These are phyloP conservation scores for Lophotis ruficrista DNA, from an alignment of 2,113 vertebrate species.

Conservation along the genomic window DNA sequence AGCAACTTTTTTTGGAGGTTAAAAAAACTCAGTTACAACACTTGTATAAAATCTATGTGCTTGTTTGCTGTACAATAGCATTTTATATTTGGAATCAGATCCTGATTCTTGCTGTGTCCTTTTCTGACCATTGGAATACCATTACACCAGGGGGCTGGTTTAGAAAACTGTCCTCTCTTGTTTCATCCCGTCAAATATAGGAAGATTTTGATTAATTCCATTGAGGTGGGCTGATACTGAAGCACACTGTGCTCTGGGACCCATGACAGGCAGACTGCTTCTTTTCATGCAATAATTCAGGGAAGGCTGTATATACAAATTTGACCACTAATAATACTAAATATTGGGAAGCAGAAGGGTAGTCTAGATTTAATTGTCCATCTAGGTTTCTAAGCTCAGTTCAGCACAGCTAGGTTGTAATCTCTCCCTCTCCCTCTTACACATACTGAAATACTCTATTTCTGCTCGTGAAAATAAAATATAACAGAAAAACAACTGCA, in stretches of 20 bases:
- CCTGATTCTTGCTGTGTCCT: neutral
- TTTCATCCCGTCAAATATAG: neutral
- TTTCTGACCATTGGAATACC: neutral
- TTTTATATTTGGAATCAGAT: neutral
- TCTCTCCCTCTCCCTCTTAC: neutral
- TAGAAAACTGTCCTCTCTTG: neutral
- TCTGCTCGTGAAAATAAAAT: neutral
- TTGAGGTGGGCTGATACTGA: neutral
- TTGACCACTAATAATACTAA: neutral
- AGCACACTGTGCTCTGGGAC: neutral
- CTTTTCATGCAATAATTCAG: neutral
- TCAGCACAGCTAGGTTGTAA: neutral
- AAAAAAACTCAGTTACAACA: neutral
- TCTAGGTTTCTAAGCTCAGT: neutral
- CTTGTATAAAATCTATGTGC: neutral
- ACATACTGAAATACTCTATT: neutral
- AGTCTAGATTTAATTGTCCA: neutral
- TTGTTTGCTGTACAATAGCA: neutral
- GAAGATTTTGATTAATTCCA: neutral
- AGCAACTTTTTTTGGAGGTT: fast-evolving
- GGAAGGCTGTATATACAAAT: neutral
- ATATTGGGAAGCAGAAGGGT: neutral
- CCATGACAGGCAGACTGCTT: neutral
- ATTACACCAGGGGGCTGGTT: neutral
- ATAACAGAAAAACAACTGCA: neutral